Conservation (phyloP, 2,888 invertebrate genomes). For the Cantharis flavilabris region DNA sequence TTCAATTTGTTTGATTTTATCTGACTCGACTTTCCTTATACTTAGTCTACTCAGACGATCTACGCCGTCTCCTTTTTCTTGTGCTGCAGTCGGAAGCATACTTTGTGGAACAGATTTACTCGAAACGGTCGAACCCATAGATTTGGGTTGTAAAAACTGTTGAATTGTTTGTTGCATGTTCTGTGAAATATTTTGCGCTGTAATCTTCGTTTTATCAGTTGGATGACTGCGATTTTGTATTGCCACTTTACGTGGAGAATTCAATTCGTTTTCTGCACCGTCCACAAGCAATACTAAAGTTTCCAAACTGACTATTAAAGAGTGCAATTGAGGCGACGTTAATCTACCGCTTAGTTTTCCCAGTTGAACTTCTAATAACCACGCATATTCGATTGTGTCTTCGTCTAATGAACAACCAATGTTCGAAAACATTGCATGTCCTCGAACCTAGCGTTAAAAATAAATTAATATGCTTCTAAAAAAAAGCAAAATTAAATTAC, state of each 20-base stretch:
- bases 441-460: conserved; percentile 69
- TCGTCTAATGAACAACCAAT: conserved; percentile 87
- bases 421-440: conserved; percentile 96
- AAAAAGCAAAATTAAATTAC: conserved; percentile 50
- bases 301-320: conserved; percentile 86
- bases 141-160: conserved; percentile 38
- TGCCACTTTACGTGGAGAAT: conserved; percentile 64
- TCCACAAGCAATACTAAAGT: conserved; percentile 83
- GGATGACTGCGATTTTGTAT: conserved; percentile 33
- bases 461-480: conserved; percentile 51
- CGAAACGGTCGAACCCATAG: conserved; percentile 18
- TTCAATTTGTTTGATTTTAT: conserved; percentile 35
- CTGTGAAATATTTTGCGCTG: conserved; percentile 34
- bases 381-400: conserved; percentile 96
- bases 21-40: conserved; percentile 9
- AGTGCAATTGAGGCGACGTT: conserved; percentile 86
- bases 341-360: conserved; percentile 92
- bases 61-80: background rate
- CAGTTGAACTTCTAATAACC: conserved; percentile 93
- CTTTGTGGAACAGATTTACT: conserved; percentile 14
- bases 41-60: conserved; percentile 8
- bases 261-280: conserved; percentile 88
- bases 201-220: conserved; percentile 33
- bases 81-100: background rate
- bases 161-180: conserved; percentile 38